Base-by-base conservation (phyloP, 2,113 vertebrate species). In the Cyrtonyx montezumae region DNA sequence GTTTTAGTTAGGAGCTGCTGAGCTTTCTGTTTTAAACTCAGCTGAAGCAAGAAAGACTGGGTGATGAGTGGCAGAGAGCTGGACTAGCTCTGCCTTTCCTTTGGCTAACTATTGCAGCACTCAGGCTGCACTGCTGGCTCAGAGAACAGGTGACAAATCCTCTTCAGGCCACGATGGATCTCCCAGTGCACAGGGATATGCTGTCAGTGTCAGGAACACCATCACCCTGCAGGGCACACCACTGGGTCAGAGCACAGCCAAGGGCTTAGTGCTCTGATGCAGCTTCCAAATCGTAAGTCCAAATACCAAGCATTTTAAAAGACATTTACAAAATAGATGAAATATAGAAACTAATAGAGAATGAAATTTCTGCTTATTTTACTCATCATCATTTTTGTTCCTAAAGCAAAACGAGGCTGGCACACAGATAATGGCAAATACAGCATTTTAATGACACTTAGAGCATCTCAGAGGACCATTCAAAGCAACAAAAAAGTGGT, bases 391-490 rank as follows among this genome's bases (percentile, higher is more conserved):
- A 2, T 48, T 90, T 89, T 46, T 85, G 73, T 84, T 88, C 70
- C 93, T 78, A 30, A 71, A 65, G 81, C n/a, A 70, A 69, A 93
- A 66, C 18, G 82, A 86, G 75, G 9, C 76, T 83, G 83, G 76
- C 53, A 51, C 0, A 0, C 69, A 90, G 46, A 40, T 1, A 13
- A 79, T 42, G 81, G 48, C 83, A 66, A 94, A n/a, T 73, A 25
- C 19, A 42, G 65, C 16, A 8, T 20, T 91, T 79, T 88, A 96
- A 94, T 92, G 92, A 32, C 88, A 85, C 73, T 93, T 67, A 58
- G 2, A 79, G 73, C 79, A 68, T 91, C 93, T 78, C 95, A 79
- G 51, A 93, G 82, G 95, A 79, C 42, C 78, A 37, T n/a, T 96
- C 81, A 93, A 69, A 93, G 84, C 43, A 79, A 55, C 34, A 75